Evolutionary conservation across 64 coral and sea anemone genomes (phyloP).

Genomic region (Stylophora pistillata): DNA sequence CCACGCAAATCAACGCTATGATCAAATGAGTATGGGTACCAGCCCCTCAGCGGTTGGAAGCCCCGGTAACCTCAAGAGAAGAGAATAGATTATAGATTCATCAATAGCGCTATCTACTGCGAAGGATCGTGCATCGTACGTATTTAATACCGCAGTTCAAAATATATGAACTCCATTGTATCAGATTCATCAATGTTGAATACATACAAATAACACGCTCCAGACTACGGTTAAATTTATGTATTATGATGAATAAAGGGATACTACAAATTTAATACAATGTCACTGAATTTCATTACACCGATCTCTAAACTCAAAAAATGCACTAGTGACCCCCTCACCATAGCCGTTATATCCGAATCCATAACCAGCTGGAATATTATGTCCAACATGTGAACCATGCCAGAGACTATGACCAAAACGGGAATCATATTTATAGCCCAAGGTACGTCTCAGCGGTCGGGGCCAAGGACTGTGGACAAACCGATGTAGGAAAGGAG

Average conservation of each 20-base stretch:
- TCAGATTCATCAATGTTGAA: not conserved
- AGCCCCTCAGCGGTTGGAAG: not conserved
- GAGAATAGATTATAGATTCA: not conserved
- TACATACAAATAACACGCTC: too few species aligned
- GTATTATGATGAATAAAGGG: too few species aligned
- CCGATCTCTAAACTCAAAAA: too few species aligned
- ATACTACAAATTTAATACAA: too few species aligned
- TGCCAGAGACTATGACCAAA: not conserved
- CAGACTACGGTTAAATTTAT: too few species aligned
- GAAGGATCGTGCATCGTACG: too few species aligned
- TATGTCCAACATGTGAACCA: not conserved
- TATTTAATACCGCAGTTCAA: too few species aligned
- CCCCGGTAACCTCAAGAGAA: slow-evolving; percentile 2
- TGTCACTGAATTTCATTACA: too few species aligned
- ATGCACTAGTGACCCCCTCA: too few species aligned
- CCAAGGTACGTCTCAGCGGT: not conserved
- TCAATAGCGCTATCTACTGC: too few species aligned
- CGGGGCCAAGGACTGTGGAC: not conserved
- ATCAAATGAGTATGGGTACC: slow-evolving; percentile 21
- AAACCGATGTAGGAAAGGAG: slow-evolving; percentile 17
- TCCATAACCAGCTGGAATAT: not conserved
- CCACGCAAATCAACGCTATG: slow-evolving; percentile 6
- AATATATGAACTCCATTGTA: too few species aligned
- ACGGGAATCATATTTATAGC: not conserved
- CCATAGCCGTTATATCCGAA: not conserved